These are phyloP conservation scores for Zaprionus davidi DNA, from an alignment of 1,140 invertebrate genomes.

Conservation along the genomic window DNA sequence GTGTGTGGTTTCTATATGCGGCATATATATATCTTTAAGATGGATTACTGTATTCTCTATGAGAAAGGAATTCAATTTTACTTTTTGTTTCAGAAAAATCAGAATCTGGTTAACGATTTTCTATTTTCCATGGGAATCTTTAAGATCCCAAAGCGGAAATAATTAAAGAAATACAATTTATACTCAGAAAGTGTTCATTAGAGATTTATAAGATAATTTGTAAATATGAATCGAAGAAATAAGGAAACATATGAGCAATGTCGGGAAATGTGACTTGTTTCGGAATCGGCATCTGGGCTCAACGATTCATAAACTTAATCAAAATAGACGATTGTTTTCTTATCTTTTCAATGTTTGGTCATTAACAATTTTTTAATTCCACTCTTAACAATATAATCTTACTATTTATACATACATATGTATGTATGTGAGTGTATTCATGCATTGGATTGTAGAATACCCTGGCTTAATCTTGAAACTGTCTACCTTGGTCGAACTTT, in stretches of 20 bases:
- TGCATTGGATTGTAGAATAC: not conserved
- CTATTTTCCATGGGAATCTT: no score
- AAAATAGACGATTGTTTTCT: not conserved
- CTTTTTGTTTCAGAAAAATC: no score
- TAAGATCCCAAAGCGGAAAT: no score
- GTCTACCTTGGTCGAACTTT: not conserved
- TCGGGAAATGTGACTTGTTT: not conserved
- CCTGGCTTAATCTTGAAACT: not conserved
- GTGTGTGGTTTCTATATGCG: no score
- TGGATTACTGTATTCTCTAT: no score
- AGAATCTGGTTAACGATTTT: no score
- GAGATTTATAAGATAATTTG: no score
- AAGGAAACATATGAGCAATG: not conserved
- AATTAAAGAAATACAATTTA: no score
- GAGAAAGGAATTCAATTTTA: no score
- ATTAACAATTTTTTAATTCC: not conserved
- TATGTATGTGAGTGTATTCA: not conserved
- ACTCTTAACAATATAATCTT: not conserved
- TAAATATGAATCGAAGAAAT: no score
- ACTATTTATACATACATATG: not conserved
- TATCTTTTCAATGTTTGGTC: not conserved
- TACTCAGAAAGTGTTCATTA: no score
- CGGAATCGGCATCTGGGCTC: not conserved
- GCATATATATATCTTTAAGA: no score
- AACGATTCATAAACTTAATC: not conserved